Evolutionary conservation across 1,140 invertebrate species (phyloP).

Genomic region (Caenorhabditis inopinata): DNA sequence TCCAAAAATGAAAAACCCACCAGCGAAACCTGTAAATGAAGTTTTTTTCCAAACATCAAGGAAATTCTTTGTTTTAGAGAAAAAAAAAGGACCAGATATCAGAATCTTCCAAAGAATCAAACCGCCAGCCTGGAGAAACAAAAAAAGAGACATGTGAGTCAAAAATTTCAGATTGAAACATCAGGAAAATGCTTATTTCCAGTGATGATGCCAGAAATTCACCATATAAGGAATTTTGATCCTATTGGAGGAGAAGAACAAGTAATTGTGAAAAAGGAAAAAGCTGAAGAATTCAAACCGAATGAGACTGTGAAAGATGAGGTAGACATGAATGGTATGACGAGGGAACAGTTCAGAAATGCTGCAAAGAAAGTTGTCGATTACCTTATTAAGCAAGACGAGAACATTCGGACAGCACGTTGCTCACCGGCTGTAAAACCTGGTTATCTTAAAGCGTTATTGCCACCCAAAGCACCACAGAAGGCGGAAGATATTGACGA

Average conservation of each 20-base stretch:
- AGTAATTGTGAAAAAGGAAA: not conserved
- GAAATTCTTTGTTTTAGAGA: not conserved
- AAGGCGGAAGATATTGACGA: constrained; percentile 18
- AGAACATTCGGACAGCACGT: not conserved
- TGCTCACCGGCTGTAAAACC: constrained; percentile 2
- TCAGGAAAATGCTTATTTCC: not conserved
- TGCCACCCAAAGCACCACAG: not conserved
- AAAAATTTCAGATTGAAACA: no score
- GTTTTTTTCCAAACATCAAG: not conserved
- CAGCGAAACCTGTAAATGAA: not conserved
- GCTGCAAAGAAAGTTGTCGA: not conserved
- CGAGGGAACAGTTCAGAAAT: constrained; percentile 2
- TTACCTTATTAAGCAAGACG: constrained; percentile 8
- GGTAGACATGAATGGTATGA: not conserved
- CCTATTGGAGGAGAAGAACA: constrained; percentile 3
- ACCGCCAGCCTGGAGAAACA: not conserved
- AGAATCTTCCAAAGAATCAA: constrained; percentile 1
- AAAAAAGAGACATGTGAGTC: not conserved
- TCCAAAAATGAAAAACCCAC: not conserved
- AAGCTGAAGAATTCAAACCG: not conserved
- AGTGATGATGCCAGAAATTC: constrained; percentile 22
- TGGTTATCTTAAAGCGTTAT: not conserved
- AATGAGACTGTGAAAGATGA: not conserved
- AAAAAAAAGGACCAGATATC: not conserved
- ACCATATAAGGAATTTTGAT: constrained; percentile 7